Conservation (phyloP, 2,113 vertebrate species). For the Hoplias malabaricus region DNA sequence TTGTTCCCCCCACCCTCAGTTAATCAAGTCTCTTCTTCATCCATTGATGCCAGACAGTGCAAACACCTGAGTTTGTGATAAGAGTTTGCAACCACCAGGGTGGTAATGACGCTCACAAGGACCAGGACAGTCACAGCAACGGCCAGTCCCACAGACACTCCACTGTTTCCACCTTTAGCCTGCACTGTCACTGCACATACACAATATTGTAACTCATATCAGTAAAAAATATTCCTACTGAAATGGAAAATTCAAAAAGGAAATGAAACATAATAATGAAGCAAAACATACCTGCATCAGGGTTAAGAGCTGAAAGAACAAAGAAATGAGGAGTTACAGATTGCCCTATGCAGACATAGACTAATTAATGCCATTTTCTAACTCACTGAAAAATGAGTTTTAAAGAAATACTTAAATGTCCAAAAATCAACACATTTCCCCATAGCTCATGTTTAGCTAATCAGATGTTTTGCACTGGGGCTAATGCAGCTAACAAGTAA, state of each 20-base stretch:
- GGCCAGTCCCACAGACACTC: slow-evolving; percentile 57
- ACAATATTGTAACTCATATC: neutral
- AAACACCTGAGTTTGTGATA: slow-evolving; percentile 54
- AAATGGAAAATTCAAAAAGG: no score
- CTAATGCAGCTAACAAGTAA: no score
- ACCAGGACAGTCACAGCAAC: slow-evolving; percentile 63
- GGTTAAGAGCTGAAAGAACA: slow-evolving; percentile 55
- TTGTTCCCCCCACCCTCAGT: slow-evolving; percentile 51
- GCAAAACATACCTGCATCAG: slow-evolving; percentile 60
- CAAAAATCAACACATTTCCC: no score
- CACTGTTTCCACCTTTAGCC: neutral
- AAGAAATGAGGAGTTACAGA: neutral
- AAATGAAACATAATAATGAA: neutral
- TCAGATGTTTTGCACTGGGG: no score
- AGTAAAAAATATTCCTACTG: neutral
- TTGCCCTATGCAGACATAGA: neutral
- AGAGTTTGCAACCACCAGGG: slow-evolving; percentile 57
- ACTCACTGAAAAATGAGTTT: neutral
- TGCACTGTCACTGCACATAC: neutral
- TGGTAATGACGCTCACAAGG: slow-evolving; percentile 53
- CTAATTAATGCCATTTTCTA: neutral
- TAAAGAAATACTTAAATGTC: no score
- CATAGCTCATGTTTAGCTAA: no score
- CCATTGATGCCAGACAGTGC: slow-evolving; percentile 42
- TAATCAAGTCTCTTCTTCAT: neutral